A percentile compares a stretch with the other conserved stretches of the same genome.
Conservation (phyloP, 2,113 vertebrate species). For the Leucoraja erinaceus region DNA sequence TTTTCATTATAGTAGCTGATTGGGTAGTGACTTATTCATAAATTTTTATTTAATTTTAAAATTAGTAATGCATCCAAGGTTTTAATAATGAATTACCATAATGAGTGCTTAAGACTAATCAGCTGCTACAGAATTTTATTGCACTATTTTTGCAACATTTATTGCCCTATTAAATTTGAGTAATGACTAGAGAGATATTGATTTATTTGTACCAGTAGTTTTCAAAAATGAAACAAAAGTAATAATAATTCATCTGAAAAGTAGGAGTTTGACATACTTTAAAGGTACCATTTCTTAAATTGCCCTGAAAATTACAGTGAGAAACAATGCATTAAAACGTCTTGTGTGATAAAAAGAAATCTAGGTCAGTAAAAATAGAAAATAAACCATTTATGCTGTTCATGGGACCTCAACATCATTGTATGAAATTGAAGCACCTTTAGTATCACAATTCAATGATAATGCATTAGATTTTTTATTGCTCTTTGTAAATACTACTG, state of each 20-base stretch:
- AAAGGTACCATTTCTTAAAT: background rate
- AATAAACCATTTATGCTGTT: background rate
- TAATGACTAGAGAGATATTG: slow-evolving; percentile 19
- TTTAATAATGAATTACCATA: slow-evolving; percentile 38
- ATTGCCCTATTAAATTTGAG: slow-evolving; percentile 38
- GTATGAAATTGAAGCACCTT: background rate
- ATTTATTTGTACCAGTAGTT: slow-evolving; percentile 20
- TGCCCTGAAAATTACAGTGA: background rate
- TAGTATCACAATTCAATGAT: background rate
- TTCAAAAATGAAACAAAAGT: background rate
- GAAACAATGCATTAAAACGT: background rate
- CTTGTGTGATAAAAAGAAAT: background rate
- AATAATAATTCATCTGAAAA: slow-evolving; percentile 2
- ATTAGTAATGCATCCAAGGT: slow-evolving; percentile 33
- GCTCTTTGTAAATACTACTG: background rate
- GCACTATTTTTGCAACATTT: slow-evolving; percentile 39
- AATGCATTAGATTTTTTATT: slow-evolving; percentile 14
- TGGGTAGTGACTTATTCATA: slow-evolving; percentile 1
- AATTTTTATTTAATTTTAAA: slow-evolving; percentile 34
- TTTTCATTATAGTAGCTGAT: slow-evolving; percentile 13
- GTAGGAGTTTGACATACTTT: background rate
- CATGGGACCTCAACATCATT: background rate
- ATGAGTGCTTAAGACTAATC: slow-evolving; percentile 37
- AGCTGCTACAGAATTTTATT: slow-evolving; percentile 36
- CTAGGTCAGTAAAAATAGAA: slow-evolving; percentile 2